Conservation (phyloP, 2,113 vertebrate species). For the Pelodiscus sinensis region DNA sequence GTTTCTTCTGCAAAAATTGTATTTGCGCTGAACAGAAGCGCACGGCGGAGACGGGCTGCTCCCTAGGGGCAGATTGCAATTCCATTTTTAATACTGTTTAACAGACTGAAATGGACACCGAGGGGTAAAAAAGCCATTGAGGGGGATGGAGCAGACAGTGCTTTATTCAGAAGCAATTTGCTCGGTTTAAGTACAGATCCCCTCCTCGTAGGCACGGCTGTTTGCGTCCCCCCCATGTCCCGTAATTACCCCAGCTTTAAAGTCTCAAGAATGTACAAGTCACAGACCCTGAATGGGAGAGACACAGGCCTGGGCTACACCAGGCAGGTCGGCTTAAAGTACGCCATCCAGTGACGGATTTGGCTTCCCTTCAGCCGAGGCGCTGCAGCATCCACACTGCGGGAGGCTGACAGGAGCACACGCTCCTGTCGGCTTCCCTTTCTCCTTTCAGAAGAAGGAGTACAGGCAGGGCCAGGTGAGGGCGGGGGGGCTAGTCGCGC, state of each 20-base stretch:
- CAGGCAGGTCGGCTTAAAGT: no score
- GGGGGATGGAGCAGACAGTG: constrained; percentile 44
- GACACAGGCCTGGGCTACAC: neutral
- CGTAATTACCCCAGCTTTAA: neutral
- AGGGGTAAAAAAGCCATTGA: constrained; percentile 50
- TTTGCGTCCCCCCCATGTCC: neutral
- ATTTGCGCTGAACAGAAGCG: constrained; percentile 24
- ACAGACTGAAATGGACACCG: constrained; percentile 46
- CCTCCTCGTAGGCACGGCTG: neutral
- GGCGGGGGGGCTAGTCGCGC: no score
- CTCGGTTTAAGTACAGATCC: constrained; percentile 29
- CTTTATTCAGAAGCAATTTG: constrained; percentile 49
- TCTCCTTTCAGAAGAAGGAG: no score
- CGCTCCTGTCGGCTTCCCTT: no score
- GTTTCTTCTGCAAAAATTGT: constrained; percentile 35
- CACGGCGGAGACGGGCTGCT: constrained; percentile 27
- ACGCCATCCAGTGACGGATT: no score
- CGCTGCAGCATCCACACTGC: no score
- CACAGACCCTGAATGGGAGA: neutral
- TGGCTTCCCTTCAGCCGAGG: no score
- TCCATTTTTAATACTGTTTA: constrained; percentile 48
- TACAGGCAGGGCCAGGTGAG: no score
- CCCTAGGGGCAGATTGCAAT: constrained; percentile 52
- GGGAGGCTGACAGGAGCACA: no score
- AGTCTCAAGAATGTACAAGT: neutral